Conservation (phyloP, 1,140 invertebrate genomes). For the honey bee (Apis mellifera) region DNA sequence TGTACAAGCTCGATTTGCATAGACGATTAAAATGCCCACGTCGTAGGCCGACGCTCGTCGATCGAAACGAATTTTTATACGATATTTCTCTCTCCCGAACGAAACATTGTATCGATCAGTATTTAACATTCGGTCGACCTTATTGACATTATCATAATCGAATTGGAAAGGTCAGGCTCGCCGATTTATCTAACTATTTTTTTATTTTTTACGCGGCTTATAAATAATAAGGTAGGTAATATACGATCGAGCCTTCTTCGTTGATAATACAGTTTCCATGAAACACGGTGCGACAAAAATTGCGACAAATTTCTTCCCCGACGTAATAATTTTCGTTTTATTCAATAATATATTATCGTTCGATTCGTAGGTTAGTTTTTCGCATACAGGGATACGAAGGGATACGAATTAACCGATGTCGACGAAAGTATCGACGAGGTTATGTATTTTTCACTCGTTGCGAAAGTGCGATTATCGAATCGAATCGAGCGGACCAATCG, state of each 20-base stretch:
- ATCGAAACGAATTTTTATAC: neutral
- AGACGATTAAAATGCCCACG: neutral
- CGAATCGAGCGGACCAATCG: neutral
- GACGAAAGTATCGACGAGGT: too few species aligned
- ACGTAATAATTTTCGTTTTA: too few species aligned
- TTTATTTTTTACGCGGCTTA: neutral
- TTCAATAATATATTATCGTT: too few species aligned
- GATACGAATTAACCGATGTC: too few species aligned
- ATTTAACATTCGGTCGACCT: constrained; percentile 71
- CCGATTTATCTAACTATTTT: constrained; percentile 57
- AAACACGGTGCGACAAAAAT: too few species aligned
- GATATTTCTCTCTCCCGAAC: constrained; percentile 35
- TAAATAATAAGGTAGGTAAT: too few species aligned
- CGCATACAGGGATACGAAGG: too few species aligned
- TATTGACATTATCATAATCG: constrained; percentile 75
- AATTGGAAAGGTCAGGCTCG: constrained; percentile 73
- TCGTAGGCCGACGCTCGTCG: constrained; percentile 18
- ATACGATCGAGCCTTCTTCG: constrained; percentile 59
- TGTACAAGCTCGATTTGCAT: too few species aligned
- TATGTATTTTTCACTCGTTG: too few species aligned
- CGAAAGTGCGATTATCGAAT: neutral
- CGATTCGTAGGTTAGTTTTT: too few species aligned
- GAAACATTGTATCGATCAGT: constrained; percentile 49
- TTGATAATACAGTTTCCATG: constrained; percentile 16
- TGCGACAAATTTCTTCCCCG: too few species aligned